Conservation (phyloP, 2,888 invertebrate genomes). For the Sipha maydis region DNA sequence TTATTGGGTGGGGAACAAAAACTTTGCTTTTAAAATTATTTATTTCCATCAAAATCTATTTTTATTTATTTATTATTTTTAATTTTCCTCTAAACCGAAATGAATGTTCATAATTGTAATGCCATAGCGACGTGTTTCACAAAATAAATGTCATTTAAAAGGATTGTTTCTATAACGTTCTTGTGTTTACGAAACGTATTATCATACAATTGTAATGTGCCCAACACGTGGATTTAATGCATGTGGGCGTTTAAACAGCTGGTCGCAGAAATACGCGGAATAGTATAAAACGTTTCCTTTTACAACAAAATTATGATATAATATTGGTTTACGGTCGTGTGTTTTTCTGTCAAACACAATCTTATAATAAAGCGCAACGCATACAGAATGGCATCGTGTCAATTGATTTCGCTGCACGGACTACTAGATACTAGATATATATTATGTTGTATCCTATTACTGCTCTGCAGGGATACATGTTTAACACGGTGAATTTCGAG, state of each 20-base stretch:
- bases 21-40: too few relatives aligned
- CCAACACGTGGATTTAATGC: constrained; percentile 29
- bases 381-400: too few relatives aligned
- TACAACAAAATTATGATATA: background rate
- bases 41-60: too few relatives aligned
- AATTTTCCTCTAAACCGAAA: background rate
- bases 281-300: background rate
- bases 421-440: too few relatives aligned
- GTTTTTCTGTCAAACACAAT: too few relatives aligned
- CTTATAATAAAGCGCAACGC: too few relatives aligned
- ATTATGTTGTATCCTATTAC: too few relatives aligned
- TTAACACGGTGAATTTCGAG: too few relatives aligned
- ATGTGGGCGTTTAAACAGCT: background rate
- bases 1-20: too few relatives aligned
- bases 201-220: background rate
- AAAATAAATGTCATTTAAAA: constrained; percentile 13
- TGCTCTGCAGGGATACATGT: too few relatives aligned
- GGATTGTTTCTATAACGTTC: background rate
- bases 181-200: constrained; percentile 32
- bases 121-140: constrained; percentile 12
- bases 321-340: too few relatives aligned
- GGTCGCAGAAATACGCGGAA: background rate
- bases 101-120: background rate
- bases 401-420: too few relatives aligned
- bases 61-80: background rate